Evolutionary conservation across 2,113 vertebrate genomes (phyloP), one percentile per base, ranked within the genome.

Genomic region (Pachyramphus minor): DNA sequence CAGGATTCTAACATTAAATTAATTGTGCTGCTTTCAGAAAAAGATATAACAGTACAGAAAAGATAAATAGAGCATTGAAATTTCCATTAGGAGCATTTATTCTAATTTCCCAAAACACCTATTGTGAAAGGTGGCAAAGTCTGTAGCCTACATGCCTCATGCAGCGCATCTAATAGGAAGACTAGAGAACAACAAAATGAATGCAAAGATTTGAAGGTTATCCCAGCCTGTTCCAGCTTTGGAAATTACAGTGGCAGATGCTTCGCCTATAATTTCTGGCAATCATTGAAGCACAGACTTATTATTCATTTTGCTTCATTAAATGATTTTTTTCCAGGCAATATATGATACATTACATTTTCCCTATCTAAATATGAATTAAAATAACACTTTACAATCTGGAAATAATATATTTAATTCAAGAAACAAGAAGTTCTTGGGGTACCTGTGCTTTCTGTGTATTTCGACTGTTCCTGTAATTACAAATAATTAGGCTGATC

Each of bases 241-340:
- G 23, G 64, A 91, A 93, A 96, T 91, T 82, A 86, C 39, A 90
- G 64, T 87, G 64, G 64, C 84, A 98, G 89, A 94, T 97, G 85
- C 39, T 96, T 95, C 79, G 44, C 31, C 41, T 56, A 66, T 82
- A 76, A 96, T 88, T 77, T 94, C 74, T 91, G 89, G 56, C 83
- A 92, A 92, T 53, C 71, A 59, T 2, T 64, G 45, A 58, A 67
- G 68, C 18, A 73, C 8, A 77, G 18, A 80, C 31, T 75, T 87
- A 27, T 44, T 90, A 74, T 5, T 66, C 5, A 72, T 75, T 88
- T 96, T 93, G 18, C 18, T 84, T 84, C 33, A 68, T 72, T 80
- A 84, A 90, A 50, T 28, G n/a, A n/a, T 66, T 31, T 90, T 90
- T 41, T 91, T 91, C 30, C 37, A 86, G 76, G 42, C 20, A 75